These are phyloP conservation scores for Clusia tigrina DNA, from an alignment of 2,888 invertebrate species.

Conservation along the genomic window DNA sequence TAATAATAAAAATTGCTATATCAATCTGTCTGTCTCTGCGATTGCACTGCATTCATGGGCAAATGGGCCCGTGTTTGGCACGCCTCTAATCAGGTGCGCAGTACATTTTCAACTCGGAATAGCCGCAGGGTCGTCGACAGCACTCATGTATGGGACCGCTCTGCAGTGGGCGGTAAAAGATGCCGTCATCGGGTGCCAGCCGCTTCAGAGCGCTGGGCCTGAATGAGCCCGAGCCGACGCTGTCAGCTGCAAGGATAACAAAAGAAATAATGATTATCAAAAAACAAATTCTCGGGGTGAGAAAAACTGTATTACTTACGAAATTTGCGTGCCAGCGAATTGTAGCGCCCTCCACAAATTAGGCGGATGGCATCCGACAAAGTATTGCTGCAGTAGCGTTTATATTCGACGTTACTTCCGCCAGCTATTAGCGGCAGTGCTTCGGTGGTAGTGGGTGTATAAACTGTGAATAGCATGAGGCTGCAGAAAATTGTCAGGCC, in stretches of 20 bases:
- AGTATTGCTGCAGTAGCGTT: constrained; percentile 52
- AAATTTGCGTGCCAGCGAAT: constrained; percentile 50
- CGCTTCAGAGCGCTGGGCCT: constrained; percentile 41
- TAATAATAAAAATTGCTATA: background rate
- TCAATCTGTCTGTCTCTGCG: too few relatives aligned
- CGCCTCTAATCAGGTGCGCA: constrained; percentile 43
- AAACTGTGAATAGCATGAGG: constrained; percentile 28
- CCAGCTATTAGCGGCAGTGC: constrained; percentile 30
- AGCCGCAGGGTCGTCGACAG: constrained; percentile 54
- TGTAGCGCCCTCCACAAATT: constrained; percentile 52
- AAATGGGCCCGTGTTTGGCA: background rate
- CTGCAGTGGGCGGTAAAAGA: constrained; percentile 44
- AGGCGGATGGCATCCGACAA: constrained; percentile 51
- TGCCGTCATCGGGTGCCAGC: constrained; percentile 43
- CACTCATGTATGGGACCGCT: constrained; percentile 56
- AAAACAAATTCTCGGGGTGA: background rate
- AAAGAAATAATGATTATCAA: too few relatives aligned
- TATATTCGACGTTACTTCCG: constrained; percentile 39
- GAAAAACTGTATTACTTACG: constrained; percentile 47
- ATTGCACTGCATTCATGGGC: background rate
- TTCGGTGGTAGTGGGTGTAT: constrained; percentile 8
- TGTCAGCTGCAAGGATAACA: too few relatives aligned
- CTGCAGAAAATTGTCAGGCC: constrained; percentile 35
- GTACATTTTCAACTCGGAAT: constrained; percentile 51
- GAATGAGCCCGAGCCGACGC: constrained; percentile 37